phyloP scores from a whole-genome alignment of 2,797 vertebrate species.

The Onychomys arenicola region DNA sequence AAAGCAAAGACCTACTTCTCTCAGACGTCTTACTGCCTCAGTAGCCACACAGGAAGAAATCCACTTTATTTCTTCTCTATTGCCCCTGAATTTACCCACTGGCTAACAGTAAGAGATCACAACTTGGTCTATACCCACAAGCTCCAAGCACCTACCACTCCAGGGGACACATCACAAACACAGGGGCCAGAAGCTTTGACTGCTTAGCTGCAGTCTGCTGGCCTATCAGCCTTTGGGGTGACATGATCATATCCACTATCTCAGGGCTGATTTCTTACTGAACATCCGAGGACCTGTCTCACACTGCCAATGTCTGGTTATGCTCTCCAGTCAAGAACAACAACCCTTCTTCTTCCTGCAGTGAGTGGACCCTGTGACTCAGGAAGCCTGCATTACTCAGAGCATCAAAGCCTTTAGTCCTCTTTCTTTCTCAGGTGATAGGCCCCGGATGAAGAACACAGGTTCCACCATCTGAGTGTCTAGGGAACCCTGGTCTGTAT shows the following conservation, averaged over 20 bases:
- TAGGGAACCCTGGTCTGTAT: not conserved
- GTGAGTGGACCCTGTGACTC: not conserved
- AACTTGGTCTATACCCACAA: not conserved
- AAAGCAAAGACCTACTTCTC: not conserved
- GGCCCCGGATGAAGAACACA: not conserved
- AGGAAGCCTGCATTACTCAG: not conserved
- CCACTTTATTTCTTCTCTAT: too few species aligned
- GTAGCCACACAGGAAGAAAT: not conserved
- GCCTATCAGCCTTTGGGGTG: not conserved
- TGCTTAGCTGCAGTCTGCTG: not conserved
- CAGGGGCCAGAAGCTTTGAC: not conserved
- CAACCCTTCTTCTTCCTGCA: not conserved
- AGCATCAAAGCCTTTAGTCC: not conserved
- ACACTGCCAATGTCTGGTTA: not conserved
- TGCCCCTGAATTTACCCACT: not conserved
- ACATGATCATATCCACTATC: not conserved
- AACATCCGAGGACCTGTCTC: not conserved
- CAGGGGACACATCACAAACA: not conserved
- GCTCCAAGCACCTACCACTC: not conserved
- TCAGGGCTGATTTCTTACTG: too few species aligned
- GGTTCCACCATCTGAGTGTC: not conserved
- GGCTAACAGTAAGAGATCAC: not conserved
- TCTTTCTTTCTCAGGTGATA: not conserved
- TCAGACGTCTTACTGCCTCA: not conserved
- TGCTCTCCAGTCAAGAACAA: not conserved